phyloP scores from a whole-genome alignment of 2,113 vertebrate genomes.

The Oncorhynchus kisutch region DNA sequence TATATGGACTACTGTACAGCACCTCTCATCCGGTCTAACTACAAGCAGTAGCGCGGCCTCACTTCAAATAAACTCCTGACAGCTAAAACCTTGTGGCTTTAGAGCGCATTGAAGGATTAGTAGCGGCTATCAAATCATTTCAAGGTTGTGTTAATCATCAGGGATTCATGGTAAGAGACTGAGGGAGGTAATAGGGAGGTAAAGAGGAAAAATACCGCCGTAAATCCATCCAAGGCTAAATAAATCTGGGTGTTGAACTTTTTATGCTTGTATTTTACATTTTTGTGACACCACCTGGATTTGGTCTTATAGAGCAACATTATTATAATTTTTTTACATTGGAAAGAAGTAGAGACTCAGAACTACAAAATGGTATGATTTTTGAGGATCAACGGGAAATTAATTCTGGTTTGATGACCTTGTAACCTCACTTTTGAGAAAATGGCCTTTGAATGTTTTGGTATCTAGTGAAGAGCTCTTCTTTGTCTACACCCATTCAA shows the following conservation, averaged over 20 bases:
- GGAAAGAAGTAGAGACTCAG: too few relatives aligned
- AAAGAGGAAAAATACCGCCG: constrained; percentile 5
- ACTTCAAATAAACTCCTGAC: constrained; percentile 20
- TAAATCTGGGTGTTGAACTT: constrained; percentile 20
- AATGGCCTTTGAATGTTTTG: too few relatives aligned
- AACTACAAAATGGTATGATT: too few relatives aligned
- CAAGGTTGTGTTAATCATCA: constrained; percentile 7
- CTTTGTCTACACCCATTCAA: too few relatives aligned
- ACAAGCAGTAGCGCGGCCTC: constrained; percentile 1
- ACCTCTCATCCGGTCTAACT: background rate
- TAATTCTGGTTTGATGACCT: too few relatives aligned
- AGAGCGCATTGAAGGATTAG: constrained; percentile 10
- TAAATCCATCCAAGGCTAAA: constrained; percentile 19
- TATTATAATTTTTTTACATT: too few relatives aligned
- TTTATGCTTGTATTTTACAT: constrained; percentile 27
- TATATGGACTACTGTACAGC: background rate
- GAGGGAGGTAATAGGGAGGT: constrained; percentile 23
- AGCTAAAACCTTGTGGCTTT: constrained; percentile 32
- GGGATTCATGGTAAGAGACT: constrained; percentile 27
- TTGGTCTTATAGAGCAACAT: too few relatives aligned
- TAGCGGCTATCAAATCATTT: constrained; percentile 27
- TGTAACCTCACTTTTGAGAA: too few relatives aligned
- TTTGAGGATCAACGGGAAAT: too few relatives aligned
- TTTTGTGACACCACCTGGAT: too few relatives aligned
- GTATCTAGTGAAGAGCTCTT: too few relatives aligned